Base-by-base conservation (phyloP, 2,888 invertebrate species). In the Hydrotaea diabolus region DNA sequence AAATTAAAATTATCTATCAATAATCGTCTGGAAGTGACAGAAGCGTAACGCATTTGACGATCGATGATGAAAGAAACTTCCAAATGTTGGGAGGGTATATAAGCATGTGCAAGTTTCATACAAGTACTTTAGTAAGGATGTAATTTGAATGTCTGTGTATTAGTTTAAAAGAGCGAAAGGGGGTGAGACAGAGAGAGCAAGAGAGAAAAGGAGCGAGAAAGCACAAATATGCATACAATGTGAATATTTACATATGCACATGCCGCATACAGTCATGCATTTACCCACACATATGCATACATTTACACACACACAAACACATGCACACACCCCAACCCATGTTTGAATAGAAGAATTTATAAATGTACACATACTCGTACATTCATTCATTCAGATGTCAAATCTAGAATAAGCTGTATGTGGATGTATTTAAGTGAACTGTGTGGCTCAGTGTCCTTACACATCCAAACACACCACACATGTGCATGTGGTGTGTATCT, bases 371-470 rank as follows among this genome's bases (percentile, higher is more conserved):
- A 31, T 13, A 11, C 2, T 2, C 23, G 39, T 39, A 19, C 4
- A 62, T 17, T 0, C 23, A 57, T 39, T 13, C 4, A 62, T 17
- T 31, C 15, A 64, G 59, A 80, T 83, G 72, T 76, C 73, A 83
- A 57, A 80, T 76, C 36, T 62, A 69, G 57, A 77, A 59, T 77
- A 74, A 78, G 69, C 43, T 66, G 26, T 73, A 4, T 80, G 73
- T 31, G 15, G 49, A 71, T 72, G 69, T 72, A 75, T 80, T 73
- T 80, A 80, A 31, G 73, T 57, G 57, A 59, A 83, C 64, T 31
- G 31, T 31, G 31, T 31, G 31, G 31, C 7, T 31, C 7, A 4
- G 31, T 31, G 31, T 31, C 57, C n/a, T 43, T 13, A 64, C 36
- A n/a, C 17, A 31, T 7, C 2, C 3, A 4, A 7, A 7, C 7